phyloP scores from a whole-genome alignment of 2,113 vertebrate species.

The Podarcis cretensis region DNA sequence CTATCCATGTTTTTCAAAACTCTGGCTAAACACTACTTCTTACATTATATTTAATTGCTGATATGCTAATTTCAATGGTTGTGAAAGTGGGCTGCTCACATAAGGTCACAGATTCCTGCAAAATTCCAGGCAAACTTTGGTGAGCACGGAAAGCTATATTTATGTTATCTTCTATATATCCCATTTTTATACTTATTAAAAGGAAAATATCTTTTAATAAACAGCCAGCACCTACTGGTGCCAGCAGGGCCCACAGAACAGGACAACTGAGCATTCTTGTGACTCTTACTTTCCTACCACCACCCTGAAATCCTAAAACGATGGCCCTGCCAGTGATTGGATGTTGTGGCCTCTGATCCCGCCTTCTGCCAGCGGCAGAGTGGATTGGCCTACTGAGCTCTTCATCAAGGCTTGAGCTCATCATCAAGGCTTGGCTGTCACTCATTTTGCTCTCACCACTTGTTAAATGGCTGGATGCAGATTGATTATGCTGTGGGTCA shows the following conservation, averaged over 20 bases:
- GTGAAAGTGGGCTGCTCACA: background rate
- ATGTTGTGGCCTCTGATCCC: no score
- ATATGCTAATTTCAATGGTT: background rate
- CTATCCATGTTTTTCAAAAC: conserved; percentile 43
- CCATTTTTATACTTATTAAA: background rate
- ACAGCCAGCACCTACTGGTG: background rate
- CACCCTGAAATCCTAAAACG: background rate
- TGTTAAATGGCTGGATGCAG: background rate
- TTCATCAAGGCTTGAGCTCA: background rate
- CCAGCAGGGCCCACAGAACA: background rate
- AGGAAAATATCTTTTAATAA: background rate
- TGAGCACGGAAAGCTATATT: background rate
- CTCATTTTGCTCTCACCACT: background rate
- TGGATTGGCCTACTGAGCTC: background rate
- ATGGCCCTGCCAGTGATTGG: background rate
- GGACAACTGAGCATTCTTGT: background rate
- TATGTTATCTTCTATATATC: background rate
- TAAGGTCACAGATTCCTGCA: background rate
- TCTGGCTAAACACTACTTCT: conserved; percentile 12
- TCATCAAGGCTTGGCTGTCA: background rate
- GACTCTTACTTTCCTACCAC: background rate
- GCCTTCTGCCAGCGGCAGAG: background rate
- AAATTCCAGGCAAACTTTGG: background rate
- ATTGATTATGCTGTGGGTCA: background rate
- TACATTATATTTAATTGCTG: background rate